phyloP scores from a whole-genome alignment of 2,113 vertebrate species.

The Zonotrichia leucophrys region DNA sequence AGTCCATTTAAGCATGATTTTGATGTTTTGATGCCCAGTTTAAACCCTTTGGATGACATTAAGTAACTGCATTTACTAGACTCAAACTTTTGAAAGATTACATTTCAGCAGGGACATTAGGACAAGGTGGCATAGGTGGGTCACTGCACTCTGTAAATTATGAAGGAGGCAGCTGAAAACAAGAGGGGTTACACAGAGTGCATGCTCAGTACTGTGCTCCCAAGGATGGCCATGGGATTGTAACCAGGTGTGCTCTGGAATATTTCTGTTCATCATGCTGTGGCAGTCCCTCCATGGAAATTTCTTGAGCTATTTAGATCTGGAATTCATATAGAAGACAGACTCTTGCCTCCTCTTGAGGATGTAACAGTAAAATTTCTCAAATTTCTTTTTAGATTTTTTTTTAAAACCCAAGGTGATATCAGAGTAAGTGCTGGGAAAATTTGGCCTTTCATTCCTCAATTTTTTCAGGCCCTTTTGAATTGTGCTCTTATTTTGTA shows the following conservation, averaged over 20 bases:
- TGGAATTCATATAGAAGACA: neutral
- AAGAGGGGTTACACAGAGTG: slow-evolving; percentile 9
- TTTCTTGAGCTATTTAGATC: neutral
- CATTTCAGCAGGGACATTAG: neutral
- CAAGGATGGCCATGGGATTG: neutral
- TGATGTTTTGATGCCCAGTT: neutral
- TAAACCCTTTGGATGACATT: neutral
- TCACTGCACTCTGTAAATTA: neutral
- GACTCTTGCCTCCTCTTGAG: neutral
- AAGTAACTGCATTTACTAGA: neutral
- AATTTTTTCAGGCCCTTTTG: neutral
- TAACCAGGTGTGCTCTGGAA: neutral
- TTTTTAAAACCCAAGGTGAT: neutral
- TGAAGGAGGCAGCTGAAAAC: slow-evolving; percentile 33
- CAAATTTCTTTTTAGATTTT: rapidly evolving
- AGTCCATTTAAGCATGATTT: neutral
- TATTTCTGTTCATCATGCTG: slow-evolving; percentile 1
- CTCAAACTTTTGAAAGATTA: neutral
- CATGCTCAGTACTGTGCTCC: neutral
- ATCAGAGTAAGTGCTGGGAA: neutral
- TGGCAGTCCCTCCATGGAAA: neutral
- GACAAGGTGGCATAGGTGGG: neutral
- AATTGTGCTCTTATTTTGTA: neutral
- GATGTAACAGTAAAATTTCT: neutral
- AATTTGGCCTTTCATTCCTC: neutral